Evolutionary conservation across 2,888 invertebrate species (phyloP).

Genomic region (Thereva unica): DNA sequence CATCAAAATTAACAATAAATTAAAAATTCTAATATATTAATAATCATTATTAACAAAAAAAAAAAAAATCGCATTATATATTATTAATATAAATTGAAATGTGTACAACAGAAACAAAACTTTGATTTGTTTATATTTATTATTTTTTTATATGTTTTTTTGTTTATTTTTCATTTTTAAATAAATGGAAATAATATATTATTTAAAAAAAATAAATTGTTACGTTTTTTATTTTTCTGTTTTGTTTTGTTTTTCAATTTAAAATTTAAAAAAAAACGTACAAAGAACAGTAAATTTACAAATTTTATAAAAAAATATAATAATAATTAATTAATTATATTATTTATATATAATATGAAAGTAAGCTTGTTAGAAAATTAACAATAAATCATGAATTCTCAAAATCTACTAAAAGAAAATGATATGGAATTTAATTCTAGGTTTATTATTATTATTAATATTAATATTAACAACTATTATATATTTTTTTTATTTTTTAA

Average conservation of each 20-base stretch:
- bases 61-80: constrained; percentile 27
- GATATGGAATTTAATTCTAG: too few relatives aligned
- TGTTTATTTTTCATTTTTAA: neutral
- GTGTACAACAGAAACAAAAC: constrained; percentile 31
- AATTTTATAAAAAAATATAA: constrained; percentile 30
- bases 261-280: constrained; percentile 23
- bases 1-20: constrained; percentile 28
- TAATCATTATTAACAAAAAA: constrained; percentile 23
- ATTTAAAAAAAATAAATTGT: too few relatives aligned
- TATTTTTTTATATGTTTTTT: too few relatives aligned
- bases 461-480: constrained; percentile 16
- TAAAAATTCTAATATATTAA: constrained; percentile 17
- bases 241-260: too few relatives aligned
- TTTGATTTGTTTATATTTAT: neutral
- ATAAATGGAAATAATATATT: neutral
- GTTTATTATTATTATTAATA: too few relatives aligned
- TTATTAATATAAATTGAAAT: constrained; percentile 18
- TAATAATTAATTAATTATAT: too few relatives aligned
- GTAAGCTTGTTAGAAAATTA: constrained; percentile 28
- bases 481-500: constrained; percentile 21
- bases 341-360: too few relatives aligned
- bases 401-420: too few relatives aligned
- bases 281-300: constrained; percentile 23
- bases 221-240: too few relatives aligned
- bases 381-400: constrained; percentile 12